phyloP scores from a whole-genome alignment of 2,888 invertebrate species.

The Lamellibrachia satsuma region DNA sequence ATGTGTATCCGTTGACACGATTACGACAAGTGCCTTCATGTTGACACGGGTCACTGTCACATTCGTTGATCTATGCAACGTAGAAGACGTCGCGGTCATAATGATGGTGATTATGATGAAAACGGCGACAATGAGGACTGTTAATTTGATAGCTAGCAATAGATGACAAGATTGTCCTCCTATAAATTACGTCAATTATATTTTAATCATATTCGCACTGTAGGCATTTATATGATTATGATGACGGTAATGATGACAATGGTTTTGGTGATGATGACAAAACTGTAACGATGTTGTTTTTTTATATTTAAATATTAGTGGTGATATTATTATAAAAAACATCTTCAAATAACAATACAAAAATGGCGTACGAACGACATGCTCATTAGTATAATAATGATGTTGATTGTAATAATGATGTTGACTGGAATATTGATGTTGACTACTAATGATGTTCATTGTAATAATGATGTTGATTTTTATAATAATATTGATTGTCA shows the following conservation, averaged over 20 bases:
- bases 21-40: neutral
- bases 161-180: too few species aligned
- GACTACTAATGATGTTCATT: too few species aligned
- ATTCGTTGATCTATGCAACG: constrained; percentile 28
- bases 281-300: too few species aligned
- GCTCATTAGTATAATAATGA: neutral
- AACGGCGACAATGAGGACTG: neutral
- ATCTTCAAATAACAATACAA: neutral
- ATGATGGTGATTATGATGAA: neutral
- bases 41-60: constrained; percentile 59
- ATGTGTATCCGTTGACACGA: neutral
- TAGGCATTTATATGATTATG: too few species aligned
- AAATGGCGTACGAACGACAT: neutral
- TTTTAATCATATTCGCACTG: neutral
- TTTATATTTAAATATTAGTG: too few species aligned
- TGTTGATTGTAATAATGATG: too few species aligned
- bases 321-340: too few species aligned
- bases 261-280: too few species aligned
- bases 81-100: neutral
- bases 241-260: too few species aligned
- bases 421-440: neutral
- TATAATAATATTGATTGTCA: too few species aligned
- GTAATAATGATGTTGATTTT: too few species aligned
- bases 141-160: neutral
- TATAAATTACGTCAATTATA: neutral